phyloP scores from a whole-genome alignment of 2,797 vertebrate genomes.

The Bothrops alternatus region DNA sequence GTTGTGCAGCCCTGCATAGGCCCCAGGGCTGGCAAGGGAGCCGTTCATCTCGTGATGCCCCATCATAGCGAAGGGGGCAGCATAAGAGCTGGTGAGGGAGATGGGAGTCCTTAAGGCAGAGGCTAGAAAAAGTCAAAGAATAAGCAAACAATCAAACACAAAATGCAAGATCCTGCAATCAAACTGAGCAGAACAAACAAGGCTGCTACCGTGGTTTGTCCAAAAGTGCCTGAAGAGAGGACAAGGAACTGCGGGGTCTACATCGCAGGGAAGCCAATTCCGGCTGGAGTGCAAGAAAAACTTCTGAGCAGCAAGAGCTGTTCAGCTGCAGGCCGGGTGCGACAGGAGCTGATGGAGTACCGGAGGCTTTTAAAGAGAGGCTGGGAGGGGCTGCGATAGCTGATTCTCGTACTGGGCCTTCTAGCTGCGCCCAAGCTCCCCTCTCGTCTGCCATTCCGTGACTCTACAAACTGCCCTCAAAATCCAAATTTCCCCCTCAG shows the following conservation, averaged over 20 bases:
- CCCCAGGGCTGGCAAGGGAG: conserved; percentile 85
- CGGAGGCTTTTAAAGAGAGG: background rate
- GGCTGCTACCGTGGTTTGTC: background rate
- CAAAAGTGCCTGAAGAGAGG: background rate
- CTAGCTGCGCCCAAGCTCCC: background rate
- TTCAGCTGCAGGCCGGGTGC: background rate
- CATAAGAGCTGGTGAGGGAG: conserved; percentile 85
- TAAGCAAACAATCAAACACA: background rate
- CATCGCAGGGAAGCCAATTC: background rate
- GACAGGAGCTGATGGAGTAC: background rate
- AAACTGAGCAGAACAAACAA: background rate
- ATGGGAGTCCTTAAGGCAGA: conserved; percentile 89
- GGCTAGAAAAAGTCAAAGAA: conserved; percentile 57
- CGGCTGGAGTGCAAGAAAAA: background rate
- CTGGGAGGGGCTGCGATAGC: background rate
- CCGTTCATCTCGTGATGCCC: conserved; percentile 95
- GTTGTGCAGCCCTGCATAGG: conserved; percentile 87
- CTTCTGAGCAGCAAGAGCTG: background rate
- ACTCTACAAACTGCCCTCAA: background rate
- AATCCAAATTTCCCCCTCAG: background rate
- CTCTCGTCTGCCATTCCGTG: background rate
- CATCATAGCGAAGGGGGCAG: conserved; percentile 93
- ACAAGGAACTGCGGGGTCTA: background rate
- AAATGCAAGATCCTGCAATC: background rate
- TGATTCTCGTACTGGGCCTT: background rate